Evolutionary conservation across 2,888 invertebrate species (phyloP), one percentile per base, ranked within the genome.

Genomic region (Chymomyza fuscimana): DNA sequence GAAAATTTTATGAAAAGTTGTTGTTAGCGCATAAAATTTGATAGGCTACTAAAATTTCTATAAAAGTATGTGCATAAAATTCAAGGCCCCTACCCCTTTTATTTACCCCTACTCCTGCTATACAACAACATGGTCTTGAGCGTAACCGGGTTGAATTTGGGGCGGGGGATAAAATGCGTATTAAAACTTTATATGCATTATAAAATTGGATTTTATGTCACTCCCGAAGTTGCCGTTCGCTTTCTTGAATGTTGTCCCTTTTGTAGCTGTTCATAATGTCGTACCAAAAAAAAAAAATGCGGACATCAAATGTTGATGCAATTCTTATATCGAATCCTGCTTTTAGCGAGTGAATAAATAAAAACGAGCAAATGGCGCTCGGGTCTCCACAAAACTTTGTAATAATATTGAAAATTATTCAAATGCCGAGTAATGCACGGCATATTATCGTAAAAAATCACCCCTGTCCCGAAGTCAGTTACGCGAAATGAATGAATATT

Each of bases 121-220:
- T 16, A 51, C 51, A 16, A 16, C 6, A 16, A 51, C 15, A 16
- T 10, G 40, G 7, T 9, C 40, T 40, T 10, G 10, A 52, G 54
- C 56, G 65, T 68, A 66, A 68, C 22, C 69, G 29, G 29, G 65
- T 70, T 1, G 36, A 58, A 29, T 25, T 40, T 56, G 63, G 58
- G 64, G 67, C 40, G 59, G 65, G 22, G 54, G 54, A 16, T 54
- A 54, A 54, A 54, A 54, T 54, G 69, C 58, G 81, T 83, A 81
- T 82, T 86, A 83, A 83, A 83, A 83, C 76, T 84, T 84, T 84
- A 84, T 84, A 87, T 85, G 82, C 80, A 78, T 84, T 85, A 86
- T 84, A 84, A 84, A 84, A 86, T 84, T 79, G 85, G 80, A 82
- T 86, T 84, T 84, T 84, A 84, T 86, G 87, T 84, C 78, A 82